phyloP scores from a whole-genome alignment of 2,797 vertebrate species.

The Eleutherodactylus coqui region DNA sequence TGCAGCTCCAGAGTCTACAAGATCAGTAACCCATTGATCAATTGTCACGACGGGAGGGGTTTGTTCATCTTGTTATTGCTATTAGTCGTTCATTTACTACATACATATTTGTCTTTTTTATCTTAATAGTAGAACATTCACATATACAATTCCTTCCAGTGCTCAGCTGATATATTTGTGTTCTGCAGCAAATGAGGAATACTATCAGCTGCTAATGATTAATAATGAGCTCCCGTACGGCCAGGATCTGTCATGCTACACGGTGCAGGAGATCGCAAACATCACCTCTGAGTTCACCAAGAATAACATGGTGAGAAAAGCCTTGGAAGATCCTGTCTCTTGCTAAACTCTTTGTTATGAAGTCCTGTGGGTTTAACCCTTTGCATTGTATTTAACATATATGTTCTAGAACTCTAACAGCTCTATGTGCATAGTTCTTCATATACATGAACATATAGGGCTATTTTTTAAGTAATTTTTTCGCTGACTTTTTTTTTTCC shows the following conservation, averaged over 20 bases:
- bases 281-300: conserved; percentile 89
- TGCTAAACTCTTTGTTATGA: not conserved
- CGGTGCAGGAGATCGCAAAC: conserved; percentile 86
- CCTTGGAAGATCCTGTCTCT: not conserved
- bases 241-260: conserved; percentile 86
- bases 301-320: conserved; percentile 87
- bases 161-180: conserved; percentile 10
- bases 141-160: not conserved
- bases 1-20: too few relatives aligned
- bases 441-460: too few relatives aligned
- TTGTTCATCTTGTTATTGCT: too few relatives aligned
- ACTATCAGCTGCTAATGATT: conserved; percentile 89
- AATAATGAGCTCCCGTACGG: conserved; percentile 84
- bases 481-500: too few relatives aligned
- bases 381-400: not conserved
- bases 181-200: conserved; percentile 89
- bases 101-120: not conserved
- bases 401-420: too few relatives aligned
- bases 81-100: too few relatives aligned
- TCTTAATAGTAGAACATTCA: not conserved
- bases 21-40: too few relatives aligned
- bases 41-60: too few relatives aligned
- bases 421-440: too few relatives aligned
- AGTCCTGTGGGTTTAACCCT: not conserved
- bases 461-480: too few relatives aligned